Percentiles rank a stretch among this genome's conserved stretches.
These are phyloP conservation scores for Siderastrea radians DNA, from an alignment of 92 coral and sea anemone genomes.

Conservation along the genomic window DNA sequence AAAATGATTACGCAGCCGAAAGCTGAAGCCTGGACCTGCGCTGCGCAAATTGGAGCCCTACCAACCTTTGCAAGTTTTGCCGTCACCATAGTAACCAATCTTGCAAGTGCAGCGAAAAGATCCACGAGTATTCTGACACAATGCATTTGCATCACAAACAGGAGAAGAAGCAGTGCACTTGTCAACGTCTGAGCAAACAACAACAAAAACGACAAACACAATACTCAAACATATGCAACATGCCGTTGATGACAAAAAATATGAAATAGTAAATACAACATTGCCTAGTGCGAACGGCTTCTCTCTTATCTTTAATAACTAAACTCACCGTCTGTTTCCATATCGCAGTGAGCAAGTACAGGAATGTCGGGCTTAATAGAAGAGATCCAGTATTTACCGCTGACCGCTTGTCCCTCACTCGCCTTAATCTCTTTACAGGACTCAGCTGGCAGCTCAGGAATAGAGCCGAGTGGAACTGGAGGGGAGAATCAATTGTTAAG, in stretches of 20 bases:
- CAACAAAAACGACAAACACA: background rate
- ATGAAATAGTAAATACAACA: too few species aligned
- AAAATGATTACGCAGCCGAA: too few species aligned
- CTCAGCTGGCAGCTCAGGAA: conserved; percentile 4
- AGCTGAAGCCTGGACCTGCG: too few species aligned
- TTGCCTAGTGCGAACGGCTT: background rate
- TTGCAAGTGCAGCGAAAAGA: conserved; percentile 15
- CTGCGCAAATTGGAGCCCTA: too few species aligned
- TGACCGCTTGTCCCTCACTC: background rate
- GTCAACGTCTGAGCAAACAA: background rate
- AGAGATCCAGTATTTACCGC: background rate
- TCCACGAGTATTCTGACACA: background rate
- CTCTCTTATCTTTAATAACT: background rate
- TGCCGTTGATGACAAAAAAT: too few species aligned
- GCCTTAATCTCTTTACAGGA: conserved; percentile 3
- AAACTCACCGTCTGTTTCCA: background rate
- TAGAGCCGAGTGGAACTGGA: background rate
- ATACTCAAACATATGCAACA: background rate
- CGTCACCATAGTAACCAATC: conserved; percentile 17
- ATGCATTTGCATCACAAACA: background rate
- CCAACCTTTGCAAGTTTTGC: conserved; percentile 7
- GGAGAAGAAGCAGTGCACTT: conserved; percentile 1
- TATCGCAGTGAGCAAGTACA: background rate
- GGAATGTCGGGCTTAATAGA: background rate
- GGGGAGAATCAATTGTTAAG: background rate